phyloP scores from a whole-genome alignment of 1,140 invertebrate genomes.

The Neotoxoptera formosana region DNA sequence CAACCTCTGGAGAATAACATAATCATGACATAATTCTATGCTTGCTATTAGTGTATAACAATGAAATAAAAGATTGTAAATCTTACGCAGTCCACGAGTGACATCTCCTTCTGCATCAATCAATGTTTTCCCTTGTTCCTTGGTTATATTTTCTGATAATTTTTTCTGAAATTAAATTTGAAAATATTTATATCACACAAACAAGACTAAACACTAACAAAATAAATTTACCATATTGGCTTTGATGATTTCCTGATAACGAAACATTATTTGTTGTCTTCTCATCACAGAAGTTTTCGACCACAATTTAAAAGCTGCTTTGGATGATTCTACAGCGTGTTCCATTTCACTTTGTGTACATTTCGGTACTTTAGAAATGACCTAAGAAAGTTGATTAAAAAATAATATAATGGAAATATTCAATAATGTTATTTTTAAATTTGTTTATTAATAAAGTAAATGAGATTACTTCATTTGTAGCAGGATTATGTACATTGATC shows the following conservation, averaged over 20 bases:
- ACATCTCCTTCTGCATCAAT: constrained; percentile 98
- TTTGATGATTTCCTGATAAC: constrained; percentile 81
- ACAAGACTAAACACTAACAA: not conserved
- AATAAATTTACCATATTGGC: constrained; percentile 72
- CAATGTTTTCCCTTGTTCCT: constrained; percentile 97
- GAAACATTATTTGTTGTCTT: constrained; percentile 96
- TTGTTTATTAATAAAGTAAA: not conserved
- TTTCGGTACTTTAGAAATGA: constrained; percentile 86
- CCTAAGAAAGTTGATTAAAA: constrained; percentile 63
- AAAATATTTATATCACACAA: constrained; percentile 36
- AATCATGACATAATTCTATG: not conserved
- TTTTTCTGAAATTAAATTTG: constrained; percentile 68
- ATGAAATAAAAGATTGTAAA: constrained; percentile 7
- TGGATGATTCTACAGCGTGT: constrained; percentile 84
- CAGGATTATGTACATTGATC: constrained; percentile 94
- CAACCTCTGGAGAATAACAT: constrained; percentile 77
- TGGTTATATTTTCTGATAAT: constrained; percentile 90
- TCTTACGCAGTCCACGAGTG: constrained; percentile 91
- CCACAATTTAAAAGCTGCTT: constrained; percentile 86
- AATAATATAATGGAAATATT: constrained; percentile 11
- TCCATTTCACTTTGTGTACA: constrained; percentile 92
- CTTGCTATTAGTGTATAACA: not conserved
- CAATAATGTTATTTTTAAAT: constrained; percentile 61
- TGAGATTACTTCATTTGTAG: constrained; percentile 82
- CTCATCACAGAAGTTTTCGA: constrained; percentile 90